Conservation (phyloP, 2,888 invertebrate species). For the Agrochola litura region DNA sequence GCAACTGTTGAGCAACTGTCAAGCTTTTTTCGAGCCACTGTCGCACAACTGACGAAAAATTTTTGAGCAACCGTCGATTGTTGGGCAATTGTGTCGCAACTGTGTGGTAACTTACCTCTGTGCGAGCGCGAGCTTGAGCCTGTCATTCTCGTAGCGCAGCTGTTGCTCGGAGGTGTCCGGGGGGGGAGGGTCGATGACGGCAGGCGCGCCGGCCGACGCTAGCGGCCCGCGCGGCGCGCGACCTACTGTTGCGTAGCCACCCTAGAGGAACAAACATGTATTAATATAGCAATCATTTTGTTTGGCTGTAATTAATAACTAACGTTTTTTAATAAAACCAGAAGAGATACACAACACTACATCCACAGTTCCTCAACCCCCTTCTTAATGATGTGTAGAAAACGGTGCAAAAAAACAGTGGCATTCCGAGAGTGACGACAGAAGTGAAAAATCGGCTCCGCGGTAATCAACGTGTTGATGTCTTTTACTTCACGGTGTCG, state of each 20-base stretch:
- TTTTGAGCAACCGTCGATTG: background rate
- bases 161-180: slow-evolving; percentile 93
- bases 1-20: background rate
- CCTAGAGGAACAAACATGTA: slow-evolving; percentile 61
- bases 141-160: slow-evolving; percentile 98
- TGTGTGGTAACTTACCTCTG: slow-evolving; percentile 93
- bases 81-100: background rate
- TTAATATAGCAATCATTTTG: background rate
- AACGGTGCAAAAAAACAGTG: background rate
- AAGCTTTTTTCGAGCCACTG: background rate
- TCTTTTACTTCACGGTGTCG: too few species aligned
- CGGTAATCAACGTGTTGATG: too few species aligned
- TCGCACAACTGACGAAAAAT: background rate
- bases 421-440: too few species aligned
- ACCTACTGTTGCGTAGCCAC: slow-evolving; percentile 86
- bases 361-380: background rate
- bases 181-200: slow-evolving; percentile 67
- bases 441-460: too few species aligned
- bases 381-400: background rate
- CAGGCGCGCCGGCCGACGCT: slow-evolving; percentile 71
- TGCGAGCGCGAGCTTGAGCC: slow-evolving; percentile 96
- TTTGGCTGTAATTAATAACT: background rate
- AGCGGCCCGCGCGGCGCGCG: slow-evolving; percentile 81
- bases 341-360: background rate
- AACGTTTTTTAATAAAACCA: background rate